Percentiles rank a stretch among this genome's conserved stretches.
Evolutionary conservation across 92 coral and sea anemone species (phyloP).

Genomic region (Porites rus): DNA sequence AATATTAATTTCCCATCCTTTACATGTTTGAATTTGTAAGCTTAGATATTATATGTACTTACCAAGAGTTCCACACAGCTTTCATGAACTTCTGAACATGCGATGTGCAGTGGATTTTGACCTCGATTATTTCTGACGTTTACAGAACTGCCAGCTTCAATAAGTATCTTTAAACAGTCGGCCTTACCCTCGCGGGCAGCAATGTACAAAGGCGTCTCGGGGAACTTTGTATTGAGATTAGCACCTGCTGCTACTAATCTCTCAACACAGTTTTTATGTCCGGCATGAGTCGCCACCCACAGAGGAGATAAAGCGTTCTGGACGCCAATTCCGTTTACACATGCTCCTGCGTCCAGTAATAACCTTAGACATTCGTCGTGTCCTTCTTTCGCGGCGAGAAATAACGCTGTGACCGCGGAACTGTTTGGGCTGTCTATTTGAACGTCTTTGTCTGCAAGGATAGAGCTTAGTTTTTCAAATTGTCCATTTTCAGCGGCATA

Average conservation of each 20-base stretch:
- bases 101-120: constrained; percentile 80
- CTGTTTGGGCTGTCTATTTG: constrained; percentile 76
- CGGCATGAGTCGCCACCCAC: constrained; percentile 90
- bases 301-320: constrained; percentile 80
- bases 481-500: constrained; percentile 85
- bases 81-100: constrained; percentile 77
- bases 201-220: constrained; percentile 79
- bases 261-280: constrained; percentile 77
- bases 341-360: constrained; percentile 84
- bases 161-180: constrained; percentile 73
- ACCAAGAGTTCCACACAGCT: constrained; percentile 77
- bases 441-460: constrained; percentile 54
- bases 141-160: constrained; percentile 79
- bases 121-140: constrained; percentile 69
- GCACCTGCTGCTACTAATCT: constrained; percentile 81
- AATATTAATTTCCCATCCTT: background rate
- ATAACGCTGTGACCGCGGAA: constrained; percentile 82
- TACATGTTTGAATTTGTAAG: background rate
- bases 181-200: constrained; percentile 88
- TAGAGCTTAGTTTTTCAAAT: constrained; percentile 52
- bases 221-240: constrained; percentile 71
- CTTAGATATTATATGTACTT: background rate
- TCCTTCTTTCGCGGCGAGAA: constrained; percentile 90
- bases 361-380: constrained; percentile 75
- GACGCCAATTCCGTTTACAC: constrained; percentile 83